Evolutionary conservation across 1,140 invertebrate genomes (phyloP), one percentile per base, ranked within the genome.

Genomic region (Lethocerus indicus): DNA sequence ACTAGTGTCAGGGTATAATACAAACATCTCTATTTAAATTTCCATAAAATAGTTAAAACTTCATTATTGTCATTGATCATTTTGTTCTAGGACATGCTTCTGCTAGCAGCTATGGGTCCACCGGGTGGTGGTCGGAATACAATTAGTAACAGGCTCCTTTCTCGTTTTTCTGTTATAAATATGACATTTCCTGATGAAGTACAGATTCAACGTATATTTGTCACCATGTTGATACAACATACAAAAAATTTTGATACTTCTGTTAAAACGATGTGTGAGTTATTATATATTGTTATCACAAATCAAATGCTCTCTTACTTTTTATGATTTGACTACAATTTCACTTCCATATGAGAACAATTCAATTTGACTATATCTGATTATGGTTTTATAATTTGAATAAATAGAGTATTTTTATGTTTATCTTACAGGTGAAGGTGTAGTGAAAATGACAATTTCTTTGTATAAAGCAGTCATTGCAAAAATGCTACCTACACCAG

Each of bases 401-500:
- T 3, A 43, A 43, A 43, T 43, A 14, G 16, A 4, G 23, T 23
- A 20, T 43, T 20, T 9, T 26, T 45, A 27, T 45, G 7, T 18
- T 37, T 28, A 2, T 13, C 35, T 46, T 50, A 27, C n/a, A 52
- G 53, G 44, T 52, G 50, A 71, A 39, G 63, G 69, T 3, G 66
- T 81, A 49, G 79, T 75, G 6, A 57, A 67, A 45, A 76, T 81
- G 2, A 84, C 83, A 0, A 75, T 90, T 51, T 74, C 80, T 53
- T 64, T 88, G 53, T 90, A 87, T 59, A 73, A 79, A 58, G 70
- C 69, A 48, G 76, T 88, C 0, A 66, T 74, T 2, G 60, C 60
- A 2, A 80, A 78, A 58, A 77, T 90, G 70, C 61, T 89, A 37
- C 87, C 87, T 1, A 89, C 85, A 2, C 87, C 87, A 1, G 74